A percentile compares a stretch with the other conserved stretches of the same genome.
These are phyloP conservation scores for Drosophila elegans DNA, from an alignment of 1,140 invertebrate species.

Conservation along the genomic window DNA sequence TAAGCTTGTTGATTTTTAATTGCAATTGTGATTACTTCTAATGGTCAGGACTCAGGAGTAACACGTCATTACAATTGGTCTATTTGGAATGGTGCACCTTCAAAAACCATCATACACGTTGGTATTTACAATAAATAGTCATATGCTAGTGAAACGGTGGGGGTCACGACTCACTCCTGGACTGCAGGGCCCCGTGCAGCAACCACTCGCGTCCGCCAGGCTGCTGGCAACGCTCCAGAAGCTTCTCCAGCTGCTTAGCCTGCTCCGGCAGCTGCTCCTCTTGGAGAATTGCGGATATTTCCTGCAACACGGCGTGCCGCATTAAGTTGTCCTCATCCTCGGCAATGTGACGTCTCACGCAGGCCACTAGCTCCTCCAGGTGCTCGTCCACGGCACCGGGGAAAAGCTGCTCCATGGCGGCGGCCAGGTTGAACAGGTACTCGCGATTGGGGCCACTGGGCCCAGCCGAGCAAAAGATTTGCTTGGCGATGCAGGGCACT, in stretches of 20 bases:
- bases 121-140: slow-evolving; percentile 27
- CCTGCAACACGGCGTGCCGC: slow-evolving; percentile 39
- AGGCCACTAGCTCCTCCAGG: slow-evolving; percentile 90
- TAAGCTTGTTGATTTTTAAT: not conserved
- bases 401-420: slow-evolving; percentile 90
- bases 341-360: slow-evolving; percentile 55
- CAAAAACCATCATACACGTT: not conserved
- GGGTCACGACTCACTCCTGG: slow-evolving; percentile 22
- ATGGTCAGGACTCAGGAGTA: slow-evolving; percentile 5
- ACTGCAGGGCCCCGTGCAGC: slow-evolving; percentile 45
- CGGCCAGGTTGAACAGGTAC: slow-evolving; percentile 94
- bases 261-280: slow-evolving; percentile 14
- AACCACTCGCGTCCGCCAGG: slow-evolving; percentile 65
- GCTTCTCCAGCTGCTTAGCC: slow-evolving; percentile 39
- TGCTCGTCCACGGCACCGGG: slow-evolving; percentile 90
- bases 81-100: slow-evolving; percentile 10
- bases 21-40: not conserved
- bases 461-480: slow-evolving; percentile 90
- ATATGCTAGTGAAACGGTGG: not conserved
- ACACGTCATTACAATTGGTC: slow-evolving; percentile 1
- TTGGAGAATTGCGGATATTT: slow-evolving; percentile 50
- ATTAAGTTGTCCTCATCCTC: slow-evolving; percentile 85
- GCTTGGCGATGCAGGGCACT: slow-evolving; percentile 91
- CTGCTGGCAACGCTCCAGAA: slow-evolving; percentile 33
- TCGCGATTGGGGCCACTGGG: slow-evolving; percentile 95